A percentile compares a stretch with the other conserved stretches of the same genome.
phyloP scores from a whole-genome alignment of 2,888 invertebrate species.

The Stenurella melanura region DNA sequence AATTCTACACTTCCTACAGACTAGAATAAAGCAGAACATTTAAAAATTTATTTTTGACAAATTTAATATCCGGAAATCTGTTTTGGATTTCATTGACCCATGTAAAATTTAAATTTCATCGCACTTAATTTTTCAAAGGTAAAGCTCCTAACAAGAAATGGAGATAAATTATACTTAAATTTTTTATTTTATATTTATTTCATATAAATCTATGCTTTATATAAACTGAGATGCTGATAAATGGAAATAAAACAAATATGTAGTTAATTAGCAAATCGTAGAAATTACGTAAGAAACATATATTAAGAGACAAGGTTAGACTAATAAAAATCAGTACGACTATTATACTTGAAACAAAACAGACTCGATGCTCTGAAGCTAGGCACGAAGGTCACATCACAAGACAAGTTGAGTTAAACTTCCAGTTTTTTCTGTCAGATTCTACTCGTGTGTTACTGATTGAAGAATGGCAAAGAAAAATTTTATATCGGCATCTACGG shows the following conservation, averaged over 20 bases:
- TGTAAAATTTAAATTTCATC: no score
- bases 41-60: no score
- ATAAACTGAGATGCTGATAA: neutral
- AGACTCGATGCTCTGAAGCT: slow-evolving; percentile 10
- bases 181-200: neutral
- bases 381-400: slow-evolving; percentile 29
- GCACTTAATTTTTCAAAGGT: no score
- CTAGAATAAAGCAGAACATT: no score
- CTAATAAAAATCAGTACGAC: slow-evolving; percentile 34
- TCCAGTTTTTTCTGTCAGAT: slow-evolving; percentile 35
- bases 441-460: slow-evolving; percentile 36
- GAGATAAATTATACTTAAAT: no score
- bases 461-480: slow-evolving; percentile 31
- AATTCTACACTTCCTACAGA: no score
- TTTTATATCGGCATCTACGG: slow-evolving; percentile 10
- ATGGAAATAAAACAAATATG: neutral
- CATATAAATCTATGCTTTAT: neutral
- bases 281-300: slow-evolving; percentile 28
- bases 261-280: slow-evolving; percentile 23
- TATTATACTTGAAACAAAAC: slow-evolving; percentile 9
- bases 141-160: no score
- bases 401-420: slow-evolving; percentile 20
- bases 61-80: no score
- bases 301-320: slow-evolving; percentile 36
- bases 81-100: no score